These are phyloP conservation scores for Acanthosoma haemorrhoidale DNA, from an alignment of 2,888 invertebrate species.

Conservation along the genomic window DNA sequence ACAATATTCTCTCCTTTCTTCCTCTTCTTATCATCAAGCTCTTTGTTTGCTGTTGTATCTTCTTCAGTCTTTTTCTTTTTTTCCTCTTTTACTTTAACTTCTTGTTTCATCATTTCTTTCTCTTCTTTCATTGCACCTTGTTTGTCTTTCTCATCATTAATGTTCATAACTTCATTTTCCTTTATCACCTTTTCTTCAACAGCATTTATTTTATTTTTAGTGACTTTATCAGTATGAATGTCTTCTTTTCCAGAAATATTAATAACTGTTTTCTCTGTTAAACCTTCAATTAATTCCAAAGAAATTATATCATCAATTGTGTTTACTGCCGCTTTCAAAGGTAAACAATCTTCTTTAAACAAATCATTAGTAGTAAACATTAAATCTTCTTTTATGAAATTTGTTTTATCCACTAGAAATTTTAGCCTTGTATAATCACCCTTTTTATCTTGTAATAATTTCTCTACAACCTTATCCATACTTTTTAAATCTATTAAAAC, in stretches of 20 bases:
- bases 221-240: neutral
- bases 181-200: neutral
- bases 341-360: neutral
- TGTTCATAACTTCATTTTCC: too few species aligned
- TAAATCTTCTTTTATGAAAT: slow-evolving; percentile 16
- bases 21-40: neutral
- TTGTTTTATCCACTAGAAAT: slow-evolving; percentile 21
- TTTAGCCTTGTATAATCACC: slow-evolving; percentile 8
- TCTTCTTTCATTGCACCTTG: slow-evolving; percentile 1
- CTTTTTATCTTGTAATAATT: slow-evolving; percentile 19
- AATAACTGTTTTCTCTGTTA: neutral
- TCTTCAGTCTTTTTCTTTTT: neutral
- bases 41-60: neutral
- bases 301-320: neutral
- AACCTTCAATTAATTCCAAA: neutral
- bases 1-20: neutral
- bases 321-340: neutral
- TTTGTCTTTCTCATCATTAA: neutral
- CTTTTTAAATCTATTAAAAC: slow-evolving; percentile 22
- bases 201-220: neutral
- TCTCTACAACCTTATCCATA: slow-evolving; percentile 11
- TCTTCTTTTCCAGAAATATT: neutral
- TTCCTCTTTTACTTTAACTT: slow-evolving; percentile 5
- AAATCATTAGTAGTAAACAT: slow-evolving; percentile 6
- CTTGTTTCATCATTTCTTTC: neutral